Evolutionary conservation across 1,140 invertebrate genomes (phyloP).

Genomic region (Solen grandis): DNA sequence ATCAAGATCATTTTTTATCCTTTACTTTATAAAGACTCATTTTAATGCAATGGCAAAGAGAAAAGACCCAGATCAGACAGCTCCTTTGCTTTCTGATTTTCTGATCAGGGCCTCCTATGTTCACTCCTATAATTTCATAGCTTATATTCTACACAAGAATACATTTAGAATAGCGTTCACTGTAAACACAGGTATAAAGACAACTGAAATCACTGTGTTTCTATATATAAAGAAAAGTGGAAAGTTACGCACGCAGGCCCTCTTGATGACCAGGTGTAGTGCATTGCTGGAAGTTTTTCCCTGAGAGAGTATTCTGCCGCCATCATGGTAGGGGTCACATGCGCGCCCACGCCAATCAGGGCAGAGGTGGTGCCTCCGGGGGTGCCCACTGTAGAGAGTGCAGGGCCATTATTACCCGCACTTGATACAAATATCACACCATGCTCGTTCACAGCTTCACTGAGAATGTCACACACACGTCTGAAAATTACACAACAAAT

Average conservation of each 20-base stretch:
- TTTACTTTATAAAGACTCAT: no score
- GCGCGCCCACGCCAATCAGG: constrained; percentile 96
- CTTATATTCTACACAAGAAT: no score
- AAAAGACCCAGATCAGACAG: no score
- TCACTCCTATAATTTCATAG: no score
- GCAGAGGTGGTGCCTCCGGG: constrained; percentile 94
- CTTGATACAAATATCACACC: constrained; percentile 95
- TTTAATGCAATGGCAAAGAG: no score
- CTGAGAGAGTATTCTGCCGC: constrained; percentile 95
- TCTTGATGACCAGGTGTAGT: constrained; percentile 97
- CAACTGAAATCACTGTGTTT: no score
- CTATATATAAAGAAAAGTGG: no score
- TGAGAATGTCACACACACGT: constrained; percentile 76
- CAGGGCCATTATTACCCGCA: constrained; percentile 97
- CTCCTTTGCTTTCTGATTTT: no score
- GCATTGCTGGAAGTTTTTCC: constrained; percentile 90
- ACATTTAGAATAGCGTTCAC: no score
- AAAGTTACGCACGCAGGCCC: constrained; percentile 83
- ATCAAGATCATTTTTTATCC: no score
- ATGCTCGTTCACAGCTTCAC: constrained; percentile 94
- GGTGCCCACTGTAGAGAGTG: constrained; percentile 94
- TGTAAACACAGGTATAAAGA: no score
- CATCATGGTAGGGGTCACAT: constrained; percentile 99
- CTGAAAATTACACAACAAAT: constrained; percentile 67
- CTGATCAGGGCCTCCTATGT: no score